Evolutionary conservation across 2,888 invertebrate species (phyloP).

Genomic region (Leucophenga montana): DNA sequence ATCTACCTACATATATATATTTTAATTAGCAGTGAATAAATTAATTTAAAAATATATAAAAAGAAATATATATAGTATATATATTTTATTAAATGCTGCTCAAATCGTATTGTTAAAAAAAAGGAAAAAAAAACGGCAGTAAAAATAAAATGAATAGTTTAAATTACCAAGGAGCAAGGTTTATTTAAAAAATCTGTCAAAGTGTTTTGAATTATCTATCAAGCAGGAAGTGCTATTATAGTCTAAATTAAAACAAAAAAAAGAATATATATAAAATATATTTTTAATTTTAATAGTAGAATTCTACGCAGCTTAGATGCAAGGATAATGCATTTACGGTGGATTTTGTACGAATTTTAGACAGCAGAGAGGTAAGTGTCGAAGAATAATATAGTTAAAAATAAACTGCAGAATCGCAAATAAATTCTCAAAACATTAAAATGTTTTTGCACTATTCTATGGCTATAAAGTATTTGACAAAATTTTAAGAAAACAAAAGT

Average conservation of each 20-base stretch:
- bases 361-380: neutral
- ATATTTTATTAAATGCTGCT: neutral
- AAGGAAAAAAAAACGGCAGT: neutral
- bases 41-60: too few relatives aligned
- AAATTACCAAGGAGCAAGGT: neutral
- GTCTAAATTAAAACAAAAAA: too few relatives aligned
- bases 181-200: neutral
- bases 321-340: constrained; percentile 12
- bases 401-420: too few relatives aligned
- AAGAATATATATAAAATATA: neutral
- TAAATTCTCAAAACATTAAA: too few relatives aligned
- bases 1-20: too few relatives aligned
- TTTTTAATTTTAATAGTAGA: too few relatives aligned
- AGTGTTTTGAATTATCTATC: neutral
- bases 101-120: too few relatives aligned
- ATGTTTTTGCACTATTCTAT: neutral
- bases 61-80: neutral
- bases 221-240: too few relatives aligned
- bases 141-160: neutral
- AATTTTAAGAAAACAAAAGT: neutral
- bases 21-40: too few relatives aligned
- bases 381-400: neutral
- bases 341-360: neutral
- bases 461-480: neutral
- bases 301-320: too few relatives aligned